A percentile compares a stretch with the other conserved stretches of the same genome.
phyloP scores from a whole-genome alignment of 2,797 vertebrate species.

The Aldrovandia affinis region DNA sequence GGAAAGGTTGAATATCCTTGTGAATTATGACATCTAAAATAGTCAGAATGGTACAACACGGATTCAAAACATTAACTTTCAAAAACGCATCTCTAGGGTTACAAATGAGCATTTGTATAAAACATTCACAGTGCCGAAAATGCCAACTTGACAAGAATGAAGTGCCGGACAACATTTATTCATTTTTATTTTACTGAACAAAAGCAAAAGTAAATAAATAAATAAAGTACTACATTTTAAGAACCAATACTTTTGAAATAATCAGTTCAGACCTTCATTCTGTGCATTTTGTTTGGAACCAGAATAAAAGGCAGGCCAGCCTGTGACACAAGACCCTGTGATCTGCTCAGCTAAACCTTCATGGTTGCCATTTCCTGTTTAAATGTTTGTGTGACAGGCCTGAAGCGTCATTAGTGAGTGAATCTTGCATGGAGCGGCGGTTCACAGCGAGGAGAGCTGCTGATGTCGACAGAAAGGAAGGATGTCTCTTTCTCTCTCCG shows the following conservation, averaged over 20 bases:
- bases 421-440: conserved; percentile 50
- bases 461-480: conserved; percentile 45
- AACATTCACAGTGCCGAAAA: too few relatives aligned
- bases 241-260: background rate
- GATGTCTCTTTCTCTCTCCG: conserved; percentile 35
- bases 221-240: background rate
- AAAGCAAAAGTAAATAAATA: too few relatives aligned
- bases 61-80: too few relatives aligned
- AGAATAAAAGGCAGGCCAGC: conserved; percentile 46
- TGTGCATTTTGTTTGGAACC: background rate
- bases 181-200: too few relatives aligned
- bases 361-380: conserved; percentile 47
- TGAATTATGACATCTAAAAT: too few relatives aligned
- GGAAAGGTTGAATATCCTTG: too few relatives aligned
- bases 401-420: conserved; percentile 57
- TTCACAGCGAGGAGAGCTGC: conserved; percentile 46
- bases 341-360: conserved; percentile 58
- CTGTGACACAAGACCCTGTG: conserved; percentile 57
- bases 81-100: too few relatives aligned
- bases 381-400: conserved; percentile 53
- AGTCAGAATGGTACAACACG: too few relatives aligned
- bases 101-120: too few relatives aligned
- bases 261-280: background rate
- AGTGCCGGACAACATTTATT: too few relatives aligned
- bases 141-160: too few relatives aligned